These are phyloP conservation scores for Loris lydekkerianus DNA, from an alignment of 2,797 vertebrate genomes.

Conservation along the genomic window DNA sequence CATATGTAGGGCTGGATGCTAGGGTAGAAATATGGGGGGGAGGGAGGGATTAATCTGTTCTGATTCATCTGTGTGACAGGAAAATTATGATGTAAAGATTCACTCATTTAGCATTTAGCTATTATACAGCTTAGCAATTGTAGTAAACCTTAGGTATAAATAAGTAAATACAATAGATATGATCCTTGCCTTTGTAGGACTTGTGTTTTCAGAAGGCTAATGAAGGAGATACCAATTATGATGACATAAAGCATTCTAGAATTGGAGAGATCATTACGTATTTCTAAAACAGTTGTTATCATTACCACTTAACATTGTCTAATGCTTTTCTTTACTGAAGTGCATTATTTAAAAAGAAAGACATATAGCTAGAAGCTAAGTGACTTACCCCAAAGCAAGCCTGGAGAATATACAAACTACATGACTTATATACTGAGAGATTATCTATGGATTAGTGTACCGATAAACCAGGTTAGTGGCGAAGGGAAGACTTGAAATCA, in stretches of 20 bases:
- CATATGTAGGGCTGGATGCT: neutral
- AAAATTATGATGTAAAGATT: slow-evolving; percentile 15
- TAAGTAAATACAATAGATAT: slow-evolving; percentile 27
- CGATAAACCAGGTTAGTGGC: neutral
- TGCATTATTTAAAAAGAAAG: neutral
- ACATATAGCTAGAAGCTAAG: neutral
- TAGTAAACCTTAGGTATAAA: neutral
- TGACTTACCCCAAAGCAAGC: slow-evolving; percentile 8
- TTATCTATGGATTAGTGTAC: neutral
- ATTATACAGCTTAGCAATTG: neutral
- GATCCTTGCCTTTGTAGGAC: neutral
- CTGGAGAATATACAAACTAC: neutral
- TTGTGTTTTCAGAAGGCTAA: slow-evolving; percentile 59
- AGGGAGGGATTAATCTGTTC: neutral
- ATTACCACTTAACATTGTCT: neutral
- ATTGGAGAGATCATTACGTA: neutral
- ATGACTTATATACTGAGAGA: neutral
- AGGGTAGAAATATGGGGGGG: neutral
- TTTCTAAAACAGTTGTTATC: slow-evolving; percentile 12
- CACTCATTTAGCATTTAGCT: neutral
- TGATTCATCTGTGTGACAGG: neutral
- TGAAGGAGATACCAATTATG: neutral
- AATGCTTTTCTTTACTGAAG: slow-evolving; percentile 33
- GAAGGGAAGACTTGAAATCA: neutral
- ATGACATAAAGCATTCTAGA: slow-evolving; percentile 39